Percentiles rank a stretch among this genome's conserved stretches.
Conservation (phyloP, 2,797 vertebrate genomes). For the Gallinago solitaria region DNA sequence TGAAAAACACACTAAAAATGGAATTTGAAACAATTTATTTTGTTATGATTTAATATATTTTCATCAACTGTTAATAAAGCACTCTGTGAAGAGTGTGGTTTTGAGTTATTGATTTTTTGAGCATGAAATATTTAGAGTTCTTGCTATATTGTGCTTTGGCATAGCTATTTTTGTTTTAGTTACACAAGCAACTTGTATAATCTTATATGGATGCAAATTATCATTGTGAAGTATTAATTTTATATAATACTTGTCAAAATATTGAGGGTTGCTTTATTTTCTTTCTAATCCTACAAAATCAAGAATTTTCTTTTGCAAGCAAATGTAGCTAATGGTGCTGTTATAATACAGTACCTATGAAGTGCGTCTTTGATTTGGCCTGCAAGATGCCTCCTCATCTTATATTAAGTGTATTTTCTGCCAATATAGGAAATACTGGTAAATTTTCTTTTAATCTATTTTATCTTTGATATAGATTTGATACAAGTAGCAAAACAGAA, state of each 20-base stretch:
- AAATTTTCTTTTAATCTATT: neutral
- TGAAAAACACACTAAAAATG: neutral
- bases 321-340: neutral
- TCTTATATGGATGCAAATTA: neutral
- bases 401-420: neutral
- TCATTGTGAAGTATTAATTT: neutral
- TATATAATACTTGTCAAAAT: neutral
- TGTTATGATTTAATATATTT: neutral
- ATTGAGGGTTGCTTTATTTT: neutral
- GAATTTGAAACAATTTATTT: neutral
- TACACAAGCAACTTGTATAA: neutral
- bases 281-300: neutral
- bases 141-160: neutral
- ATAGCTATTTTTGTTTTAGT: neutral
- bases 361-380: neutral
- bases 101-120: neutral
- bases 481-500: neutral
- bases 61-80: conserved; percentile 1
- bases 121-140: neutral
- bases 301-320: neutral
- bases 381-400: neutral
- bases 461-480: neutral
- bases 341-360: neutral
- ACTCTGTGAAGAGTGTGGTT: conserved; percentile 3
- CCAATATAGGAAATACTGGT: neutral